Evolutionary conservation across 1,140 invertebrate genomes (phyloP), one percentile per base, ranked within the genome.

Genomic region (Bombyx mori): DNA sequence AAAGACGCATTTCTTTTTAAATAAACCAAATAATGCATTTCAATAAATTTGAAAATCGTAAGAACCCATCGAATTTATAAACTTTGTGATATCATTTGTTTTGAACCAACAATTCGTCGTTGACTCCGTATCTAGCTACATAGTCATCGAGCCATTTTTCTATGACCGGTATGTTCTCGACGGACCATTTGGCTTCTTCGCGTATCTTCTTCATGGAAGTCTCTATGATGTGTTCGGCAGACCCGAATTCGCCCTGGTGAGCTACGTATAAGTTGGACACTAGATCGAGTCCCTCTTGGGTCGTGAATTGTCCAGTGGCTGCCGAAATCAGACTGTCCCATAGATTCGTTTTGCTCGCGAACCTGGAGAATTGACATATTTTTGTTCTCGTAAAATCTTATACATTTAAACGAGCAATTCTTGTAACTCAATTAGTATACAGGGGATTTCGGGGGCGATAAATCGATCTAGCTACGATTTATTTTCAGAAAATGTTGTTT

Each of bases 311-410:
- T 0, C 91, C 92, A 0, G 92, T 93, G 0, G 93, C 92, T 8
- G 91, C 91, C 51, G 91, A 90, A 9, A 94, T 90, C 6, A 94
- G 80, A 67, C 89, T 92, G 56, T 93, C 91, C 94, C 93, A 95
- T 9, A 94, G 74, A 65, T 92, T 91, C 0, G 90, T 90, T 69
- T 92, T 92, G 35, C 89, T 89, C 54, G 89, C 82, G 67, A 93
- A 91, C 71, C 92, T 93, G 66, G 12, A 56, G 49, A 42, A 49
- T n/a, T 35, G 26, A 35, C 2, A 35, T 3, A 35, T 35, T 35
- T 35, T 35, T 35, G 26, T 35, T 35, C 4, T 35, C 26, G 26
- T 35, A 35, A 35, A 35, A 3, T 3, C 2, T 35, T 35, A 35
- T 35, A 35, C 12, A 35, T 35, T 35, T 35, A 35, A 35, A 35